Percentiles rank a stretch among this genome's conserved stretches.
These are phyloP conservation scores for Carcina quercana DNA, from an alignment of 2,888 invertebrate genomes.

Conservation along the genomic window DNA sequence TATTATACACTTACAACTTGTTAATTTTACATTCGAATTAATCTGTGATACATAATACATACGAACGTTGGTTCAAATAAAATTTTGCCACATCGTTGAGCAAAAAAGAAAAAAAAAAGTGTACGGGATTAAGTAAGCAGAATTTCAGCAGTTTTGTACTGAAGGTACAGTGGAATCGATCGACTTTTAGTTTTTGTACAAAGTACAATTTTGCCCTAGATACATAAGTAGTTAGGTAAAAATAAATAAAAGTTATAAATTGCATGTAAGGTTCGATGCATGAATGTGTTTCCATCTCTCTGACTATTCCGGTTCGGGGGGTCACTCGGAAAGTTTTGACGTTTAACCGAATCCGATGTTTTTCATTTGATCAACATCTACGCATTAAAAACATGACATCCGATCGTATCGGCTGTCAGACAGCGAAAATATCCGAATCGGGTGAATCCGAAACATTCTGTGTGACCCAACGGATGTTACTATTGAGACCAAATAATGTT, in stretches of 20 bases:
- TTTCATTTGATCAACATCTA: no score
- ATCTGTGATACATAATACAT: conserved; percentile 72
- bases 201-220: conserved; percentile 74
- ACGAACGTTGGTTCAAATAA: conserved; percentile 39
- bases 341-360: no score
- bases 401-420: no score
- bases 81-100: conserved; percentile 49
- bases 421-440: no score
- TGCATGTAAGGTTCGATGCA: conserved; percentile 56
- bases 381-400: no score
- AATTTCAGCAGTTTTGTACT: conserved; percentile 49
- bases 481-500: conserved; percentile 73
- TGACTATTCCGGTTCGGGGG: conserved; percentile 53
- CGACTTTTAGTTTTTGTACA: conserved; percentile 70
- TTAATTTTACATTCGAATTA: conserved; percentile 57
- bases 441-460: no score
- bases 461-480: conserved; percentile 63
- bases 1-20: no score
- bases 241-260: conserved; percentile 54
- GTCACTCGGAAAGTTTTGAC: no score
- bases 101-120: conserved; percentile 25
- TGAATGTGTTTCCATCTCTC: conserved; percentile 56
- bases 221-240: conserved; percentile 73
- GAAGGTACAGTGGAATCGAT: conserved; percentile 50
- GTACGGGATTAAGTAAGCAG: conserved; percentile 39